Percentiles rank a stretch among this genome's conserved stretches.
phyloP scores from a whole-genome alignment of 2,113 vertebrate species.

The Melanotaenia duboulayi region DNA sequence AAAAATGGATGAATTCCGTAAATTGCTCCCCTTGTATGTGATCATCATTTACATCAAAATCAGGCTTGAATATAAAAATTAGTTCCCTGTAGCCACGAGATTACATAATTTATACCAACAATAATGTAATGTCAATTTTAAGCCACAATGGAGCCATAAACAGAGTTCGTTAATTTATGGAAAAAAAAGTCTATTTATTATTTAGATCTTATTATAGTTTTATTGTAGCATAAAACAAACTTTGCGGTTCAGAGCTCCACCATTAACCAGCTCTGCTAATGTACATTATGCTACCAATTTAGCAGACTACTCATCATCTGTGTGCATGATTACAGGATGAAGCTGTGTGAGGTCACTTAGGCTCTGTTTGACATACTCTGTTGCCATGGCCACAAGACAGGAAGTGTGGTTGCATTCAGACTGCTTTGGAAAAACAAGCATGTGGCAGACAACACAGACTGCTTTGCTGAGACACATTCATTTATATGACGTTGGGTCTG shows the following conservation, averaged over 20 bases:
- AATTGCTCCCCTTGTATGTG: slow-evolving; percentile 5
- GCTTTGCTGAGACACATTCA: not conserved
- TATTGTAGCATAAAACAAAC: slow-evolving; percentile 12
- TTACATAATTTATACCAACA: slow-evolving; percentile 7
- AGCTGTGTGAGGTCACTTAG: slow-evolving; percentile 55
- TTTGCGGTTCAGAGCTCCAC: not conserved
- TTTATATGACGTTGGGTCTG: not conserved
- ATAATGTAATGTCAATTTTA: not conserved
- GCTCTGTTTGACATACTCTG: slow-evolving; percentile 69
- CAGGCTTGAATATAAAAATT: slow-evolving; percentile 2
- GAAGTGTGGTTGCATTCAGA: slow-evolving; percentile 57
- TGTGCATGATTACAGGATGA: slow-evolving; percentile 41
- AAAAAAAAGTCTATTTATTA: slow-evolving; percentile 15
- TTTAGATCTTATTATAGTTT: slow-evolving; percentile 30
- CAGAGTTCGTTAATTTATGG: not conserved
- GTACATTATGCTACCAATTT: not conserved
- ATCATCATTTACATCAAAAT: not conserved
- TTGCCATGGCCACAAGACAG: slow-evolving; percentile 62
- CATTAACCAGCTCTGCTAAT: slow-evolving; percentile 2
- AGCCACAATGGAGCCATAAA: not conserved
- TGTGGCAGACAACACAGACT: slow-evolving; percentile 29
- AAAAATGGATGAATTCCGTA: slow-evolving; percentile 54
- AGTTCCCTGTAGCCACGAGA: not conserved
- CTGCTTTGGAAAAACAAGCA: slow-evolving; percentile 68
- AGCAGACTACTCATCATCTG: slow-evolving; percentile 42